Percentiles rank a stretch among this genome's conserved stretches.
Conservation (phyloP, 92 coral and sea anemone genomes). For the Scolanthus callimorphus region DNA sequence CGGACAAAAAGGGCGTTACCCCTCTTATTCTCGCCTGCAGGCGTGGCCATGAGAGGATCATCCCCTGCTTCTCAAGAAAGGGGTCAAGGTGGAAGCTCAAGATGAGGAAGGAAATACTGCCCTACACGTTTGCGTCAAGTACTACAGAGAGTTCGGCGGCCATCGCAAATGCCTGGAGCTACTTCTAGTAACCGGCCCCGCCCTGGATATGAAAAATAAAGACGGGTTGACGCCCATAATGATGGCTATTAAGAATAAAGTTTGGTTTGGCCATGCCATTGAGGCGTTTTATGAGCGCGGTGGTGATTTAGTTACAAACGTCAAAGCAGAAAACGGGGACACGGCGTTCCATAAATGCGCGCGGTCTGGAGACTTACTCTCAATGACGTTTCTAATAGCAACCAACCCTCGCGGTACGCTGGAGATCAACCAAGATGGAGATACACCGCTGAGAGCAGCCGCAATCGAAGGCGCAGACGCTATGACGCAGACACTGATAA, state of each 20-base stretch:
- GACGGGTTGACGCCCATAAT: conserved; percentile 55
- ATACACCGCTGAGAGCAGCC: conserved; percentile 68
- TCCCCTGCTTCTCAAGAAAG: conserved; percentile 51
- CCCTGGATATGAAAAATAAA: conserved; percentile 48
- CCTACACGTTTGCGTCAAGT: conserved; percentile 61
- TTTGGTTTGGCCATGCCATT: conserved; percentile 73
- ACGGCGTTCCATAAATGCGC: conserved; percentile 80
- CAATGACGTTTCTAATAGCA: conserved; percentile 54
- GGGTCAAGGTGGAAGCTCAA: conserved; percentile 43
- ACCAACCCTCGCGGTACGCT: conserved; percentile 46
- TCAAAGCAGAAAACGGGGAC: conserved; percentile 59
- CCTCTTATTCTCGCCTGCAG: conserved; percentile 67
- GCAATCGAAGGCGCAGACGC: conserved; percentile 74
- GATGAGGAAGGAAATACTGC: conserved; percentile 74
- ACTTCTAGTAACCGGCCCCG: conserved; percentile 51
- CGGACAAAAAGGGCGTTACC: conserved; percentile 61
- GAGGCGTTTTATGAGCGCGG: conserved; percentile 71
- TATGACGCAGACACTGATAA: conserved; percentile 55
- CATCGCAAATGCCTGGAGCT: conserved; percentile 72
- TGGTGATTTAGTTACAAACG: conserved; percentile 50
- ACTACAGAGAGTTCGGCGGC: conserved; percentile 64
- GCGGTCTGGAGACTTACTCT: conserved; percentile 60
- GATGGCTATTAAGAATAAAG: conserved; percentile 52
- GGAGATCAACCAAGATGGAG: conserved; percentile 61
- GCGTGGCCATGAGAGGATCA: conserved; percentile 71